Base-by-base conservation (phyloP, 2,888 invertebrate species). In the Hydropsyche betteni region DNA sequence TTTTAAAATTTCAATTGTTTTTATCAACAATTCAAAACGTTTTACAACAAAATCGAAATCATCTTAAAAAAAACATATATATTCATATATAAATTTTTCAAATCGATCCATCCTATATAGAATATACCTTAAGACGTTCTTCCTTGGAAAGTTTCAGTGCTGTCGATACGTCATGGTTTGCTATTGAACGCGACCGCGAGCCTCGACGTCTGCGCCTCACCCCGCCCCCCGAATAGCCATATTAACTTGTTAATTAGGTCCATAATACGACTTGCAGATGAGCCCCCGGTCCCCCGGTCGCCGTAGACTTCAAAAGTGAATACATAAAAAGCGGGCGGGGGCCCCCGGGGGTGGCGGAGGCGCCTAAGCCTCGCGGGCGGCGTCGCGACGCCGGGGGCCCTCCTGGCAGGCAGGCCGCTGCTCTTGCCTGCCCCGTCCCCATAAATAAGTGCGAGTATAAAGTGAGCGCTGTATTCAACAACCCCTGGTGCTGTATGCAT, bases 161-260 rank as follows among this genome's bases (percentile, higher is more conserved):
- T 61, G 33, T 16, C 61, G 61, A 8, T 24, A 33, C 24, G 58
- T 81, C 81, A 82, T 83, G 83, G 84, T 84, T 84, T 83, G 84
- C 84, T 84, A 83, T 82, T 83, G 82, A 83, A 82, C 84, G 84
- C 83, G 76, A 75, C 78, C 79, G 77, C 77, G 77, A 87, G 87
- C 87, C 87, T 83, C 44, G 44, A 10, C 44, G 44, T 44, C 44
- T 44, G 44, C 44, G 44, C 44, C 44, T 10, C 6, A 24, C 24
- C 82, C 88, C 88, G 89, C 89, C 89, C 90, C 89, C 90, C 89
- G 90, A 90, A 91, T 91, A 90, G 90, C 92, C 92, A 91, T 92
- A 93, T 92, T 92, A 92, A 93, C 93, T 93, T 93, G 93, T 92
- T 93, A 93, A 93, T 93, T 93, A 93, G 93, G 91, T 91, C 90